Evolutionary conservation across 1,140 invertebrate species (phyloP), one percentile per base, ranked within the genome.

Genomic region (Coboldia fuscipes): DNA sequence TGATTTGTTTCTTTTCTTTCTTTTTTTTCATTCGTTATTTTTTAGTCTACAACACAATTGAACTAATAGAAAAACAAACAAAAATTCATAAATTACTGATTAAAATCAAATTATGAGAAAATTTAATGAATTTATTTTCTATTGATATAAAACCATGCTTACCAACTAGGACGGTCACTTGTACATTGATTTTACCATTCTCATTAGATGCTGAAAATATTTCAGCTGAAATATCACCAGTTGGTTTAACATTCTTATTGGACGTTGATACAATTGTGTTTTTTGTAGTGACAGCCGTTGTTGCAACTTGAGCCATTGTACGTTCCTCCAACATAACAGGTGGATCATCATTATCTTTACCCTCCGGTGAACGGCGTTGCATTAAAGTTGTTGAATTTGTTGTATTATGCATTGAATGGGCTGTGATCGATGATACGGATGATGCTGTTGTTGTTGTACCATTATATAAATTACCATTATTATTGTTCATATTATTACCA

Each of bases 121-220:
- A 46, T 44, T 44, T 47, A 48, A 48, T 48, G 44, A 39, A 38
- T 41, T 37, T n/a, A n/a, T n/a, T n/a, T n/a, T n/a, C n/a, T n/a
- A 24, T 8, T 24, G n/a, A 24, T 4, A 31, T 17, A 31, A 31
- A 10, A 22, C 10, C 8, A 21, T 30, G 51, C 53, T 52, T 32
- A 68, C 65, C 65, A 46, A 77, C 74, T 42, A 78, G 70, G 56
- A 80, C 75, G 51, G 75, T 72, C 60, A 81, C 66, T 58, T 84
- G 80, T 50, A 85, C 81, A 63, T 84, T 83, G 58, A 83, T 80
- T 64, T 84, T 83, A 55, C 78, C 78, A 61, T 82, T 81, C 52
- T 73, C 72, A 56, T 81, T 76, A 37, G 70, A 72, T 37, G 74
- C 69, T 50, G 70, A 69, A 39, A 59, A 66, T 48, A 51, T 62